These are phyloP conservation scores for Ptilodon capucinus DNA, from an alignment of 2,888 invertebrate species.

Conservation along the genomic window DNA sequence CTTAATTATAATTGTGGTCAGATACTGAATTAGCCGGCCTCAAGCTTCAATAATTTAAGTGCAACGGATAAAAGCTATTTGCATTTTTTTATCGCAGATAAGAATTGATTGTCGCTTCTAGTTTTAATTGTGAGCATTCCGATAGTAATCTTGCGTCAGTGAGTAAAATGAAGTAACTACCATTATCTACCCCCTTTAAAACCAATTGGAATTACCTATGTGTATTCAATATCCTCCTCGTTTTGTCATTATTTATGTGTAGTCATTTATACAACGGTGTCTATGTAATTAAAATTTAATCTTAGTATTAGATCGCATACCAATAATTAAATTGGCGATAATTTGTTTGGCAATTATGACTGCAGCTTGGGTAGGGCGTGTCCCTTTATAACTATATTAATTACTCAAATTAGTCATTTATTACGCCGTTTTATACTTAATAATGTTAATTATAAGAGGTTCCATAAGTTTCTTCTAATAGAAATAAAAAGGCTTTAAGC, in stretches of 20 bases:
- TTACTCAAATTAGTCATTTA: not conserved
- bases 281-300: not conserved
- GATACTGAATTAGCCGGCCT: conserved; percentile 46
- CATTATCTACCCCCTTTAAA: not conserved
- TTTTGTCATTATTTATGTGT: not conserved
- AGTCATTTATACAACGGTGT: not conserved
- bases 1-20: conserved; percentile 61
- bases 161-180: not conserved
- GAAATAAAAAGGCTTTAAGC: no score
- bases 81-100: conserved; percentile 23
- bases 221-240: not conserved
- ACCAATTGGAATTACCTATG: no score
- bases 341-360: not conserved
- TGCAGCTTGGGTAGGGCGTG: not conserved
- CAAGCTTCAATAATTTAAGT: conserved; percentile 20
- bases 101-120: conserved; percentile 30
- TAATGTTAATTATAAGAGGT: no score
- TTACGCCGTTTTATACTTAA: no score
- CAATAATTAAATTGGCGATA: not conserved
- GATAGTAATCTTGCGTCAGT: conserved; percentile 13
- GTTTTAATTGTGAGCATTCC: conserved; percentile 26
- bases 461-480: no score
- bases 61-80: conserved; percentile 18
- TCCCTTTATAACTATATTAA: not conserved
- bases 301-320: not conserved